Evolutionary conservation across 1,140 invertebrate species (phyloP), one percentile per base, ranked within the genome.

Genomic region (Megalonaias nervosa): DNA sequence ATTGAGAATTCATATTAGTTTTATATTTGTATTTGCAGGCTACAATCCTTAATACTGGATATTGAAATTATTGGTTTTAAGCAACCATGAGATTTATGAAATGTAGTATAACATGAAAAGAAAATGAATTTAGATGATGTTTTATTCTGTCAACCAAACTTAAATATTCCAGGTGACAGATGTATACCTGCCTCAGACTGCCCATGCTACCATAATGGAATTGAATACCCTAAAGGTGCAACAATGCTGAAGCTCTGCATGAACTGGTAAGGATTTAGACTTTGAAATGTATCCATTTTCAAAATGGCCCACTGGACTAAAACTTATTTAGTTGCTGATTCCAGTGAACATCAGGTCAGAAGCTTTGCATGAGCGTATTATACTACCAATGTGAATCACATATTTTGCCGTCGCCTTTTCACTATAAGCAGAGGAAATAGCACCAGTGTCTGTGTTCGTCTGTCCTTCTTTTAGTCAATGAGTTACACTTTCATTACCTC

Each of bases 111-210:
- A 6, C 38, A 48, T 11, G 38, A 48, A 6, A 9, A 48, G 38
- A 48, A 38, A 48, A 48, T 48, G 2, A 48, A 48, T 48, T 48
- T 48, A 48, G 6, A 11, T 48, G 0, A 48, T 48, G 6, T 48
- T 5, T 6, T 48, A 48, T 48, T 48, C 38, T 48, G 11, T 48
- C 19, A 15, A 26, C 31, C 21, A 57, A 55, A 11, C 16, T 62
- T 26, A 55, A 59, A 17, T 58, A 17, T 67, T 66, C 59, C 26
- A 78, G 70, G 62, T 57, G 76, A 67, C 21, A 69, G 6, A 11
- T 85, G 84, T 75, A 74, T 85, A n/a, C 74, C 74, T 1, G 80
- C 80, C 21, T 55, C 55, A 17, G 70, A 82, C n/a, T 85, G 82
- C 71, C 80, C 80, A 58, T 84, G 80, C 74, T 21, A 69, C n/a